phyloP scores from a whole-genome alignment of 2,888 invertebrate species.

The Drosophila phalerata region DNA sequence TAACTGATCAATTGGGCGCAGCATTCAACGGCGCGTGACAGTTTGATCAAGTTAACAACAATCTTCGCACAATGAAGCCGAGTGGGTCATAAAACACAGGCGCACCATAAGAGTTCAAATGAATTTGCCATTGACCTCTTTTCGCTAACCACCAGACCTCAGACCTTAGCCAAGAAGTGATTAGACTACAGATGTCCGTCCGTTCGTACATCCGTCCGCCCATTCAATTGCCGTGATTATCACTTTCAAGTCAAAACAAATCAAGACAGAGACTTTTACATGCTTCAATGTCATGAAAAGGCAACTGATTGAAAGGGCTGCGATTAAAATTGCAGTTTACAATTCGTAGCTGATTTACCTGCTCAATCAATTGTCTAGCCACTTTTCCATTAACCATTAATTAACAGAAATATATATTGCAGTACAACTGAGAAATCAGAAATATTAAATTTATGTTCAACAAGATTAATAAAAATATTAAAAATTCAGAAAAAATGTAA shows the following conservation, averaged over 20 bases:
- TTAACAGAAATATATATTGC: slow-evolving; percentile 4
- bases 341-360: slow-evolving; percentile 25
- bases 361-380: slow-evolving; percentile 18
- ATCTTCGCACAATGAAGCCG: slow-evolving; percentile 23
- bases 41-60: slow-evolving; percentile 44
- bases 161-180: slow-evolving; percentile 6
- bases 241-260: slow-evolving; percentile 59
- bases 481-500: background rate
- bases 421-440: background rate
- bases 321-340: slow-evolving; percentile 40
- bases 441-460: background rate
- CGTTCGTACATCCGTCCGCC: slow-evolving; percentile 8
- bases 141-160: slow-evolving; percentile 26
- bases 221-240: slow-evolving; percentile 56
- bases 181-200: slow-evolving; percentile 6
- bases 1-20: slow-evolving; percentile 56
- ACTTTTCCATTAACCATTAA: slow-evolving; percentile 36
- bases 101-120: slow-evolving; percentile 72
- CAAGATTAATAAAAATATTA: background rate
- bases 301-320: slow-evolving; percentile 50
- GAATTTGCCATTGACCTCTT: slow-evolving; percentile 79
- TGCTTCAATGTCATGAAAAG: slow-evolving; percentile 61
- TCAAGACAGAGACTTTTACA: slow-evolving; percentile 42
- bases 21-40: slow-evolving; percentile 71
- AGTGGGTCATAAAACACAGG: slow-evolving; percentile 38